phyloP scores from a whole-genome alignment of 2,113 vertebrate species.

The Phrynosoma blainvillii region DNA sequence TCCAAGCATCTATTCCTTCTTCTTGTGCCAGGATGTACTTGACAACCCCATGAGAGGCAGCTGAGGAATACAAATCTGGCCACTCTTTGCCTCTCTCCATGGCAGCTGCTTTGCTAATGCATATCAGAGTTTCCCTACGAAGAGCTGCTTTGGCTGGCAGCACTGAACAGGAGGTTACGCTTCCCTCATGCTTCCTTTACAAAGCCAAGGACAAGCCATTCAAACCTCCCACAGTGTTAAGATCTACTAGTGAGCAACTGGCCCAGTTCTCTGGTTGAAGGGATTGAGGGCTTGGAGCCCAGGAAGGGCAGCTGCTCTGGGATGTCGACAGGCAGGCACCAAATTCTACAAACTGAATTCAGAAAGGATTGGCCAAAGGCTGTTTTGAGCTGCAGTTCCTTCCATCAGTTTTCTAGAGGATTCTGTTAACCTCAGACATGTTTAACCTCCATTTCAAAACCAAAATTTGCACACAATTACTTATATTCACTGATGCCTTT shows the following conservation, averaged over 20 bases:
- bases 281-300: neutral
- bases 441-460: neutral
- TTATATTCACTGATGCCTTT: neutral
- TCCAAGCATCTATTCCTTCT: neutral
- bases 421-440: neutral
- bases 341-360: neutral
- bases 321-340: constrained; percentile 1
- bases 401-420: neutral
- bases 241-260: neutral
- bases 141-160: neutral
- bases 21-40: neutral
- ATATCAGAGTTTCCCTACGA: neutral
- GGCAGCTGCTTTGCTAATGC: neutral
- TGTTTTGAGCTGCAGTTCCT: neutral
- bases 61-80: neutral
- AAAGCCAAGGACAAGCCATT: neutral
- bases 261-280: constrained; percentile 4
- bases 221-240: neutral
- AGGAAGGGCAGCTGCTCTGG: neutral
- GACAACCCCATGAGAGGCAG: constrained; percentile 1
- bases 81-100: neutral
- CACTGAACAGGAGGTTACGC: neutral
- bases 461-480: neutral
- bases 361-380: neutral
- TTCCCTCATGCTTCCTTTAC: neutral